Conservation (phyloP, 2,797 vertebrate genomes). For the Amblyraja radiata region DNA sequence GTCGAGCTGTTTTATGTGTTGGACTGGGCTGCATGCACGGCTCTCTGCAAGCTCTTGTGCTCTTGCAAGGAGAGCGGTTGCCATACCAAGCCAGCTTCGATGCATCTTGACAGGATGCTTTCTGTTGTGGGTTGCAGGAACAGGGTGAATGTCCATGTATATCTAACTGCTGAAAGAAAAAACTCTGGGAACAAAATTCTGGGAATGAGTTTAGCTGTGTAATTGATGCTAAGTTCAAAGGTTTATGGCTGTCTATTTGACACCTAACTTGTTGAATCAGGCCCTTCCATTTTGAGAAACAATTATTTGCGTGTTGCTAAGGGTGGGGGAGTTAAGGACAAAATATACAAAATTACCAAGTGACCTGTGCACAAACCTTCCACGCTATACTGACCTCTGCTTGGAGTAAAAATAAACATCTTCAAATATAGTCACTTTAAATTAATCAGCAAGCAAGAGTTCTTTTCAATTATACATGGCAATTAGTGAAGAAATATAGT, state of each 20-base stretch:
- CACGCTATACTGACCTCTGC: neutral
- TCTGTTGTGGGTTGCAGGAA: no score
- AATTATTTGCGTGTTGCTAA: neutral
- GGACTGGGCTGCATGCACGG: no score
- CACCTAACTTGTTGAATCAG: neutral
- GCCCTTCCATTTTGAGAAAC: neutral
- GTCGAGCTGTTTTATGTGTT: no score
- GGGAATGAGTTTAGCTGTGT: neutral
- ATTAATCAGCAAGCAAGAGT: neutral
- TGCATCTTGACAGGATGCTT: no score
- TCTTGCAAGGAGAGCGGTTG: no score
- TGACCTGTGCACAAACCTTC: neutral
- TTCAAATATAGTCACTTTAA: neutral
- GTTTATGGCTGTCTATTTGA: neutral
- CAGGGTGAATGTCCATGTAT: neutral
- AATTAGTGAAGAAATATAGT: neutral
- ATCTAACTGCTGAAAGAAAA: constrained; percentile 1
- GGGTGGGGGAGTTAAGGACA: neutral
- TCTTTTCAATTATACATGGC: neutral
- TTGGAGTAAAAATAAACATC: neutral
- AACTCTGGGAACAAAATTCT: constrained; percentile 32
- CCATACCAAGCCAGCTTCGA: no score
- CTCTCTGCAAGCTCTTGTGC: no score
- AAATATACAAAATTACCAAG: neutral
- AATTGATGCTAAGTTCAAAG: neutral